Evolutionary conservation across 2,113 vertebrate species (phyloP), one percentile per base, ranked within the genome.

Genomic region (Lates calcarifer): DNA sequence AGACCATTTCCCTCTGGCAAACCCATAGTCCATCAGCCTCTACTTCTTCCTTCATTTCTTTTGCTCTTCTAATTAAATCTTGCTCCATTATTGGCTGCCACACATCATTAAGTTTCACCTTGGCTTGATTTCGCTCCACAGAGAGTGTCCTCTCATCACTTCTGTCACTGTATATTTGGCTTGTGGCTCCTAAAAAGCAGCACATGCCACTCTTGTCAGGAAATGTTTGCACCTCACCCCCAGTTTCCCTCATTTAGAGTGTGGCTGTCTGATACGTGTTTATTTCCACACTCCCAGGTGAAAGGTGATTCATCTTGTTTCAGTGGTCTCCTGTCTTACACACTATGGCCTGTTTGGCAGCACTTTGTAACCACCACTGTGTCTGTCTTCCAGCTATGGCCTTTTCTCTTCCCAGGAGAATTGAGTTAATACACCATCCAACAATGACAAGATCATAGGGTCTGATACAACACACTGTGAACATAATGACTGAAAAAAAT

Each of bases 301-400:
- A 78, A 56, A 87, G 77, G 65, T 72, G 64, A 87, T 90, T 87
- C 28, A 79, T 88, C 77, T 87, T 87, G 41, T 75, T 75, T 87
- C 80, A 82, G 0, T 49, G 22, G 28, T 47, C 57, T 75, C 29
- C 68, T 76, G 61, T 80, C 53, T 56, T 13, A 2, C 73, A 47
- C 58, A 18, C 31, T 33, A 5, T 31, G 26, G 28, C 58, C 62
- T 62, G 70, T 56, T 77, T 81, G 74, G 68, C 63, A 83, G 61
- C 33, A 35, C 39, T 71, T 70, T 85, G 18, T 62, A 12, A 24
- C 11, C 28, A 33, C 15, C 49, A 72, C 39, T 63, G 61, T 47
- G 31, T 79, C 63, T 71, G 37, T 71, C 8, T 43, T 47, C 4
- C n/a, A 24, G 6, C 45, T 53, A 58, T 58, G 3, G 37, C 6